Evolutionary conservation across 1,140 invertebrate genomes (phyloP).

Genomic region (Parapsyche elsis): DNA sequence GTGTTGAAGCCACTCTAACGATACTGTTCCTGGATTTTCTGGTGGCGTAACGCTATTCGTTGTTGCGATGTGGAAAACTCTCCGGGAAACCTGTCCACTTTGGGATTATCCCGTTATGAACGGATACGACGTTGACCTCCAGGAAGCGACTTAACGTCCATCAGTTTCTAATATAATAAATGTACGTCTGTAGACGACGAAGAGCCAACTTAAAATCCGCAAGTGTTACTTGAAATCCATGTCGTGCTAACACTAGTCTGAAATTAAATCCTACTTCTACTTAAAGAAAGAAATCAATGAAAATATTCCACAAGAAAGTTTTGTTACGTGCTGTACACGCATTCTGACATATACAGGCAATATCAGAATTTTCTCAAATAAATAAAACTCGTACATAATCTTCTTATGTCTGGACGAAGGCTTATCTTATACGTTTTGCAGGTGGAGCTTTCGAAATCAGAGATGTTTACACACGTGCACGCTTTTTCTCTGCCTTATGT

Average conservation of each 20-base stretch:
- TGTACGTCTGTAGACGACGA: constrained; percentile 1
- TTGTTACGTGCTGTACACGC: too few species aligned
- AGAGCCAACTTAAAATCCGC: background rate
- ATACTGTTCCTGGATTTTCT: background rate
- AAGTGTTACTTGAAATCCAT: too few species aligned
- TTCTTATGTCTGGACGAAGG: background rate
- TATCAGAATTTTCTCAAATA: background rate
- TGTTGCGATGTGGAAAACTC: background rate
- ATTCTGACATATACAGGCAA: too few species aligned
- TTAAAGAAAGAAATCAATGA: too few species aligned
- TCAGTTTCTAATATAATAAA: constrained; percentile 45
- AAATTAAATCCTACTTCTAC: too few species aligned
- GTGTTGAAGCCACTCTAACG: too few species aligned
- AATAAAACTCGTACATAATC: background rate
- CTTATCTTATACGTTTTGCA: background rate
- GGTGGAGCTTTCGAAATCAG: background rate
- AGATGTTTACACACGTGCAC: constrained; percentile 7
- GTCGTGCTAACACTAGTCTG: too few species aligned
- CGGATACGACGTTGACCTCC: constrained; percentile 30
- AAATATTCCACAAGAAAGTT: too few species aligned
- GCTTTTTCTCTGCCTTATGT: background rate
- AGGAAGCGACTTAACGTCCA: constrained; percentile 35
- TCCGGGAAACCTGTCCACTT: constrained; percentile 39
- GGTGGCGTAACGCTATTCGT: background rate
- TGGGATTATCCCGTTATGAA: constrained; percentile 48